Conservation (phyloP, 64 coral and sea anemone genomes). For the Stylophora pistillata region DNA sequence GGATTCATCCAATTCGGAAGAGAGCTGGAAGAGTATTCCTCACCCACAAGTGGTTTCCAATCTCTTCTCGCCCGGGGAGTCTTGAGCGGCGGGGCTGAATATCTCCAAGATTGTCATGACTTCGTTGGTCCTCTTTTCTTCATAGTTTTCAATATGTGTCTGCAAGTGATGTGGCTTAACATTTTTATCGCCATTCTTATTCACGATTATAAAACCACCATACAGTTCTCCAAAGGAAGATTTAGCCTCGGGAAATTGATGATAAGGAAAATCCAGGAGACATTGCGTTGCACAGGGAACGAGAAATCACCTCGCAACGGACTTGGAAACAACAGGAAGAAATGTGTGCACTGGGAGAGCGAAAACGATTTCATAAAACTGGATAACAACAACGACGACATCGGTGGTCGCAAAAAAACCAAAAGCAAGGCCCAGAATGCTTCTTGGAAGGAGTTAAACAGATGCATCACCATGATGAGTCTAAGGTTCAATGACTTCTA, state of each 20-base stretch:
- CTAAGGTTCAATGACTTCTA: slow-evolving; percentile 7
- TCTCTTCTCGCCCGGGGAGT: slow-evolving; percentile 24
- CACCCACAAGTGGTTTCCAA: neutral
- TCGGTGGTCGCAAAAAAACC: neutral
- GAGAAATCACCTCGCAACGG: neutral
- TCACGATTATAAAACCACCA: neutral
- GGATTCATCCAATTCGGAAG: slow-evolving; percentile 44
- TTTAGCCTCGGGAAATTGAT: slow-evolving; percentile 36
- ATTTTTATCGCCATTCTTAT: slow-evolving; percentile 54
- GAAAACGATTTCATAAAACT: neutral
- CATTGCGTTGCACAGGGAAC: neutral
- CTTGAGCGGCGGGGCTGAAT: neutral
- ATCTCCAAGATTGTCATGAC: neutral
- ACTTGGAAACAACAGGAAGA: neutral
- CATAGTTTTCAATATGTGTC: neutral
- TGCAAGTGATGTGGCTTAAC: slow-evolving; percentile 32
- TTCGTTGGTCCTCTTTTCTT: slow-evolving; percentile 23
- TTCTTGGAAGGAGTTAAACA: neutral
- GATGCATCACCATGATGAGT: neutral
- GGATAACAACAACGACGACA: too few relatives aligned
- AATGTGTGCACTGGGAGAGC: neutral
- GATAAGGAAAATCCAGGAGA: slow-evolving; percentile 30
- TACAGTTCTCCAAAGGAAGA: neutral
- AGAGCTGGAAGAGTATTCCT: neutral
- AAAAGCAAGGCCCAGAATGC: neutral